Conservation (phyloP, 2,113 vertebrate species). For the Oncorhynchus nerka region DNA sequence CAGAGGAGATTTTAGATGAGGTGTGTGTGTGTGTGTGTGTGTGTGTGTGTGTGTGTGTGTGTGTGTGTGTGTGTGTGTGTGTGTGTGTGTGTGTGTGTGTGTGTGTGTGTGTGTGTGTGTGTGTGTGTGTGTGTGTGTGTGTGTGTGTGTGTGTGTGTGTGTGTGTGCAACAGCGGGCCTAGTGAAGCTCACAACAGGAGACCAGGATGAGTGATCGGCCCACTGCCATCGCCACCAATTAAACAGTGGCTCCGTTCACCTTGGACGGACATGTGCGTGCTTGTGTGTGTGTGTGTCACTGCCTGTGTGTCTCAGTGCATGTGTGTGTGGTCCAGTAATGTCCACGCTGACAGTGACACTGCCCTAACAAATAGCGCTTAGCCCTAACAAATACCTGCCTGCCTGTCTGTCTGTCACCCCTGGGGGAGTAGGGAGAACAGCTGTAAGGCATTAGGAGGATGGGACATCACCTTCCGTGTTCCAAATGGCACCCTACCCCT, state of each 20-base stretch:
- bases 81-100: conserved; percentile 1
- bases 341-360: conserved; percentile 41
- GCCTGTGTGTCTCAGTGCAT: too few relatives aligned
- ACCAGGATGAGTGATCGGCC: conserved; percentile 34
- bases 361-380: conserved; percentile 61
- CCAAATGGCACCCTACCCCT: too few relatives aligned
- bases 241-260: conserved; percentile 67
- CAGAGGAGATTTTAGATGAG: conserved; percentile 66
- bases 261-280: conserved; percentile 40
- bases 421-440: conserved; percentile 55
- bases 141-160: not conserved
- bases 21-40: conserved; percentile 32
- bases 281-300: too few relatives aligned
- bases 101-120: conserved; percentile 26
- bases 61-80: conserved; percentile 23
- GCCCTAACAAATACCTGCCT: conserved; percentile 42
- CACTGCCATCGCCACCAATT: conserved; percentile 68
- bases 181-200: conserved; percentile 17
- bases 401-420: conserved; percentile 26
- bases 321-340: conserved; percentile 17
- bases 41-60: conserved; percentile 12
- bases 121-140: not conserved
- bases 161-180: conserved; percentile 31
- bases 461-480: not conserved
- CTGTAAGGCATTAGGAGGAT: conserved; percentile 49